Percentiles rank a stretch among this genome's conserved stretches.
phyloP scores from a whole-genome alignment of 2,113 vertebrate species.

The Syrrhaptes paradoxus region DNA sequence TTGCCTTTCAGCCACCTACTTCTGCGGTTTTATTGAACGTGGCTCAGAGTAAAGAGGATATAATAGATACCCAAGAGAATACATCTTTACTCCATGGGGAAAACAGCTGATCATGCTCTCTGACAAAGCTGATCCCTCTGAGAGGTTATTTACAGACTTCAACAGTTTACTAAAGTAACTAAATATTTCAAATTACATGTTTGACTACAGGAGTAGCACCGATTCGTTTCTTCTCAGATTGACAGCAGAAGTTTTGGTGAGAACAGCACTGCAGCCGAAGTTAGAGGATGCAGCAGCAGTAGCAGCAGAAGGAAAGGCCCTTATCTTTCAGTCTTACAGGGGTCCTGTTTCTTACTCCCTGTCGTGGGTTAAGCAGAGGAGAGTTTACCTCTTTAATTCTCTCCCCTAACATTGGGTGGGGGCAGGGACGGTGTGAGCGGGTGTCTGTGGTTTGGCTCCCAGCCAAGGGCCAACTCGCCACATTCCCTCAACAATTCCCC shows the following conservation, averaged over 20 bases:
- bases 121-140: not conserved
- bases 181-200: not conserved
- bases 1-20: not conserved
- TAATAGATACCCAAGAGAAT: not conserved
- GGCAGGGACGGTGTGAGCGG: no score
- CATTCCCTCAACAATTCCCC: not conserved
- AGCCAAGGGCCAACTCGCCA: no score
- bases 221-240: not conserved
- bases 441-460: no score
- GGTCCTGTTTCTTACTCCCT: not conserved
- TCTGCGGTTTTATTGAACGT: not conserved
- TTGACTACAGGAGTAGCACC: not conserved
- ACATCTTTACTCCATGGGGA: not conserved
- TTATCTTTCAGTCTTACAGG: not conserved
- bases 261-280: not conserved
- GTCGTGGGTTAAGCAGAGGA: no score
- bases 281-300: not conserved
- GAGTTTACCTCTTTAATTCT: no score
- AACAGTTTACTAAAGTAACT: not conserved
- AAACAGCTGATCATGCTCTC: not conserved
- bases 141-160: not conserved
- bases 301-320: not conserved
- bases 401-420: no score
- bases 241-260: not conserved
- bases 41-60: not conserved